phyloP scores from a whole-genome alignment of 2,888 invertebrate species.

The Ernsta delagoae region DNA sequence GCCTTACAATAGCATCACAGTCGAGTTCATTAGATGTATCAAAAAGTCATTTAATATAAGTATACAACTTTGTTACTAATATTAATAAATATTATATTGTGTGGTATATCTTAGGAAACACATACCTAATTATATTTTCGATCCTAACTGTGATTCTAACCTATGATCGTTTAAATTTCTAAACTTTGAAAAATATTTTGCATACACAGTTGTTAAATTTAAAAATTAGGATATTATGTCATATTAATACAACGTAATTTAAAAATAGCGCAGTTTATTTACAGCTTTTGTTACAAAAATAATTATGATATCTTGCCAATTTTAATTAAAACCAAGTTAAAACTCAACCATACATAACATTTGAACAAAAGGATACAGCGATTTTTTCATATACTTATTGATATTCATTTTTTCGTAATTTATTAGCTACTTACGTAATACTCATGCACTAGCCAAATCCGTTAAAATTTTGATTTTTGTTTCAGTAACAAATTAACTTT shows the following conservation, averaged over 20 bases:
- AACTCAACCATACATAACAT: no score
- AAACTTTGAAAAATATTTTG: neutral
- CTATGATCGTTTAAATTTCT: no score
- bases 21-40: conserved; percentile 19
- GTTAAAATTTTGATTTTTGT: conserved; percentile 9
- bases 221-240: neutral
- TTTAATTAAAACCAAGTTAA: no score
- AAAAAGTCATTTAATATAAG: conserved; percentile 10
- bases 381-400: no score
- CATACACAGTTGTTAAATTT: neutral
- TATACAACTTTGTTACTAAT: conserved; percentile 1
- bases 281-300: neutral
- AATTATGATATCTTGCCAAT: conserved; percentile 19
- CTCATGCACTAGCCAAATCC: conserved; percentile 21
- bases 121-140: conserved; percentile 4
- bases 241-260: neutral
- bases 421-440: neutral
- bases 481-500: conserved; percentile 48
- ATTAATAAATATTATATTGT: neutral
- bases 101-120: no score
- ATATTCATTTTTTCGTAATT: neutral
- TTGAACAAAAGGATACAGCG: no score
- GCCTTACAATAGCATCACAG: conserved; percentile 25
- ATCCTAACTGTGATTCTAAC: conserved; percentile 27
- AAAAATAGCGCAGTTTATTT: conserved; percentile 1